A percentile compares a stretch with the other conserved stretches of the same genome.
Conservation (phyloP, 2,888 invertebrate genomes). For the Lysandra bellargus region DNA sequence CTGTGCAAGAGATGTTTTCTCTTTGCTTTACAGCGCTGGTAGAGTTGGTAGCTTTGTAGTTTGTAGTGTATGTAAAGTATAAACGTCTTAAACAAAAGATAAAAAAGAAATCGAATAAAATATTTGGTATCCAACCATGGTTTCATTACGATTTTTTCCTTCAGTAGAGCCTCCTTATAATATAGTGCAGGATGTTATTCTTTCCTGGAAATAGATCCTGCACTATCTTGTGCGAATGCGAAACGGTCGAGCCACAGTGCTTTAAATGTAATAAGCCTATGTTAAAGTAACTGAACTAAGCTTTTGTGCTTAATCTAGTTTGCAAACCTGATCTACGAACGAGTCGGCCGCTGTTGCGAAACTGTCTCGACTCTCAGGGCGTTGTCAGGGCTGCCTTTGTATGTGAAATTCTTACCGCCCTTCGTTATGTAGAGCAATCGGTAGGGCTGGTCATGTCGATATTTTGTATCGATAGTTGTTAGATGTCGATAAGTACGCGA, state of each 20-base stretch:
- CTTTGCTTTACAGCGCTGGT: too few species aligned
- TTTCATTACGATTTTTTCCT: too few species aligned
- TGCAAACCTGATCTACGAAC: slow-evolving; percentile 43
- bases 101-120: too few species aligned
- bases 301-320: not conserved
- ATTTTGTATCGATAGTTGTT: not conserved
- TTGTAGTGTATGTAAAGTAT: too few species aligned
- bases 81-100: too few species aligned
- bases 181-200: too few species aligned
- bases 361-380: slow-evolving; percentile 40
- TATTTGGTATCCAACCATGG: too few species aligned
- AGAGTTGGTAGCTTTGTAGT: too few species aligned
- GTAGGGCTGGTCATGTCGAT: slow-evolving; percentile 1
- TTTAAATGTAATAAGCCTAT: not conserved
- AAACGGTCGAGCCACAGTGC: not conserved
- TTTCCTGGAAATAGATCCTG: too few species aligned
- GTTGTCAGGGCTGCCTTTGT: slow-evolving; percentile 46
- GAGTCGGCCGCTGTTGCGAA: slow-evolving; percentile 43
- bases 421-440: slow-evolving; percentile 38
- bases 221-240: too few species aligned
- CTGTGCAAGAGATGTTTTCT: too few species aligned
- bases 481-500: not conserved
- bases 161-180: too few species aligned
- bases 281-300: not conserved
- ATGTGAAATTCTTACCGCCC: slow-evolving; percentile 40